Evolutionary conservation across 1,140 invertebrate genomes (phyloP).

Genomic region (Whitmania pigra): DNA sequence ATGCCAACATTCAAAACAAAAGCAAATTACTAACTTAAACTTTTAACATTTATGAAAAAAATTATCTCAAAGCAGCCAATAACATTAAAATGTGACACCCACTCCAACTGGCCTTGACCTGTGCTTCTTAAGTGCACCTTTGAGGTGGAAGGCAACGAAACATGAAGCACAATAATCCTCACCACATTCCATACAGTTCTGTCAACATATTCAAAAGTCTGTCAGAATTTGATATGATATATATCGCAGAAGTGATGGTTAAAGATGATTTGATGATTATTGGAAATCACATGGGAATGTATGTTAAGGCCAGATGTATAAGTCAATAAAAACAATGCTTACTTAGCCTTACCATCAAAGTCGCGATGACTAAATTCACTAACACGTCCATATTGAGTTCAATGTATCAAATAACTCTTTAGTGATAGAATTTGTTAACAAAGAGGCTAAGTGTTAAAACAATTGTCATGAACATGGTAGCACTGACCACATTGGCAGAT

Average conservation of each 20-base stretch:
- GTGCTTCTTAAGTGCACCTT: constrained; percentile 41
- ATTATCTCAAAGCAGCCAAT: too few relatives aligned
- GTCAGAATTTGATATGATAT: too few relatives aligned
- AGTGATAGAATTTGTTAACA: background rate
- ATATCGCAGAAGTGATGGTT: too few relatives aligned
- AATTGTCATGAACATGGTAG: background rate
- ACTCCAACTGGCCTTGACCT: constrained; percentile 36
- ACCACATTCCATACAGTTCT: constrained; percentile 41
- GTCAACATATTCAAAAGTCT: background rate
- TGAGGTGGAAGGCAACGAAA: constrained; percentile 41
- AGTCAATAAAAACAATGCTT: background rate
- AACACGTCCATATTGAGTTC: background rate
- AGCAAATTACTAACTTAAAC: too few relatives aligned
- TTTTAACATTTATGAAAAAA: too few relatives aligned
- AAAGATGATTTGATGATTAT: too few relatives aligned
- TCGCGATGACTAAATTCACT: background rate
- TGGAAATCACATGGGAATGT: too few relatives aligned
- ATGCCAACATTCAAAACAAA: too few relatives aligned
- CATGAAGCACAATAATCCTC: constrained; percentile 41
- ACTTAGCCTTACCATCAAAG: background rate
- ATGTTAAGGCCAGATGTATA: background rate
- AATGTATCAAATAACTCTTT: background rate
- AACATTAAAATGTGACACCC: background rate
- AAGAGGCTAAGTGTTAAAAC: background rate
- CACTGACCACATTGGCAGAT: constrained; percentile 38